Conservation (phyloP, 2,113 vertebrate genomes). For the Psammodynastes pulverulentus region DNA sequence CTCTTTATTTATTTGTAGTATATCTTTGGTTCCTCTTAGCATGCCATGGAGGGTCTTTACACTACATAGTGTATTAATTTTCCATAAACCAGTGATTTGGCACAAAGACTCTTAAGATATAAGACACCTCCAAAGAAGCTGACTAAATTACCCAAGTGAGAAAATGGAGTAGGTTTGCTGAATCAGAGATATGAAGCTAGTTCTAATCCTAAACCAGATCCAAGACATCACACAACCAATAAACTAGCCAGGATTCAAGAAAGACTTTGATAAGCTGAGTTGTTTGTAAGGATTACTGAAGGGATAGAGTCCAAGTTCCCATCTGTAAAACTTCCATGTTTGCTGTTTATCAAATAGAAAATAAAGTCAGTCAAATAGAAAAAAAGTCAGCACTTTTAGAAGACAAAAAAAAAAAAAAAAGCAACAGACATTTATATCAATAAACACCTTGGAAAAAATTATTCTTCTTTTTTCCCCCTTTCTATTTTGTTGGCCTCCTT, state of each 20-base stretch:
- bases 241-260: not conserved
- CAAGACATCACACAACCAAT: not conserved
- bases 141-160: not conserved
- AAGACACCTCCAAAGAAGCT: not conserved
- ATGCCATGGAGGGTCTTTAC: not conserved
- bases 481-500: conserved; percentile 50
- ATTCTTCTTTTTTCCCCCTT: conserved; percentile 37
- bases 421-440: conserved; percentile 63
- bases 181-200: not conserved
- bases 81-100: not conserved
- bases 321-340: rapidly evolving
- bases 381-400: conserved; percentile 54
- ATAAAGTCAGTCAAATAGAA: too few species aligned
- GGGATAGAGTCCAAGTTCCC: rapidly evolving
- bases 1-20: too few species aligned
- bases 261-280: not conserved
- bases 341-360: rapidly evolving
- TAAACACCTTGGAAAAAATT: conserved; percentile 68
- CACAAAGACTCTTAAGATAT: not conserved
- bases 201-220: not conserved
- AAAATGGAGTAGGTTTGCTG: not conserved
- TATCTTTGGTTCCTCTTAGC: not conserved
- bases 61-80: not conserved
- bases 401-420: conserved; percentile 32
- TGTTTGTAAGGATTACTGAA: not conserved